phyloP scores from a whole-genome alignment of 1,140 invertebrate species.

The Mercenaria mercenaria region DNA sequence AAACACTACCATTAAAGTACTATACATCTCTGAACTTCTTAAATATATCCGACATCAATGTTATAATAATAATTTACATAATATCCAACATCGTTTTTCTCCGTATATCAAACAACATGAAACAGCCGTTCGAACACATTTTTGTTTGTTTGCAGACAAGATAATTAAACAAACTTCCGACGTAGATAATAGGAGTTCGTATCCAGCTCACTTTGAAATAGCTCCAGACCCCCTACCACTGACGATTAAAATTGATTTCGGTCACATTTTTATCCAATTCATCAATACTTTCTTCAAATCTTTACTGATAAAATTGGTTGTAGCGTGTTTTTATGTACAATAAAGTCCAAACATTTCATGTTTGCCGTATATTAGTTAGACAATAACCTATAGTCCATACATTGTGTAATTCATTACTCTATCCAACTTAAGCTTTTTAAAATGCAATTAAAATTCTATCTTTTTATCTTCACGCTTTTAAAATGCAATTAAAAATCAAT shows the following conservation, averaged over 20 bases:
- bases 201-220: not conserved
- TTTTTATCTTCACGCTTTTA: not conserved
- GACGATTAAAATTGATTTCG: not conserved
- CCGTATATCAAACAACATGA: no score
- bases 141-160: not conserved
- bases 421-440: no score
- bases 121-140: no score
- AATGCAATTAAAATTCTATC: no score
- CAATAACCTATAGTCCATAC: not conserved
- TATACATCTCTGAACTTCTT: no score
- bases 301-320: constrained; percentile 13
- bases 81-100: no score
- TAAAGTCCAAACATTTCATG: not conserved
- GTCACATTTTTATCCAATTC: constrained; percentile 15
- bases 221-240: not conserved
- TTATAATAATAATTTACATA: no score
- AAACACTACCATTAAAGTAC: no score
- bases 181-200: not conserved
- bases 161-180: constrained; percentile 8
- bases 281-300: constrained; percentile 12
- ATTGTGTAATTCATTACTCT: no score
- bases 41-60: no score
- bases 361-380: not conserved
- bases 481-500: not conserved
- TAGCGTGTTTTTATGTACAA: not conserved